These are phyloP conservation scores for Pseudochirops cupreus DNA, from an alignment of 2,797 vertebrate genomes.

Conservation along the genomic window DNA sequence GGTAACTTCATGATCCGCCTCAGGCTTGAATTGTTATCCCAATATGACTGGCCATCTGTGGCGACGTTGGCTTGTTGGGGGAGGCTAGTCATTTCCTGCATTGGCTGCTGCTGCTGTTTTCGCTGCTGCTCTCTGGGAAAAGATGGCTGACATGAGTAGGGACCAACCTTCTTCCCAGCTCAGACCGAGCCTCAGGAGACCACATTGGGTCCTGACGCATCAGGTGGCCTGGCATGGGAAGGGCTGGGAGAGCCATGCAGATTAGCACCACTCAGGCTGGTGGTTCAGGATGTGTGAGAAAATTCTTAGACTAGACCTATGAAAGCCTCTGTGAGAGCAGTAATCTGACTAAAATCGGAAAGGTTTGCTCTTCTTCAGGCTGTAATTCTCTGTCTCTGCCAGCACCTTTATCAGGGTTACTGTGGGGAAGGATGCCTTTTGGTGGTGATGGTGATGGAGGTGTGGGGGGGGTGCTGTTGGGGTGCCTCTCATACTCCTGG, in stretches of 20 bases:
- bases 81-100: neutral
- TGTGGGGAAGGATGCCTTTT: neutral
- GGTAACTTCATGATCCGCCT: slow-evolving; percentile 14
- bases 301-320: neutral
- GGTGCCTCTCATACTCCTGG: neutral
- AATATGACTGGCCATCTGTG: slow-evolving; percentile 38
- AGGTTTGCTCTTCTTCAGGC: neutral
- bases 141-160: neutral
- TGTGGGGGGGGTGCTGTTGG: neutral
- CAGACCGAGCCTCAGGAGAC: neutral
- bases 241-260: neutral
- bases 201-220: neutral
- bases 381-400: neutral
- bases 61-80: fast-evolving
- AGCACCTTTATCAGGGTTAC: neutral
- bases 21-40: slow-evolving; percentile 27
- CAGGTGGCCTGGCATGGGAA: neutral
- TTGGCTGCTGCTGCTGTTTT: slow-evolving; percentile 41
- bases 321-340: neutral
- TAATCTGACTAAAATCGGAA: neutral
- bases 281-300: neutral
- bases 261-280: neutral
- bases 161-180: neutral
- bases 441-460: neutral
- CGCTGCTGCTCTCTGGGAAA: slow-evolving; percentile 71